Percentiles rank a stretch among this genome's conserved stretches.
Evolutionary conservation across 2,113 vertebrate genomes (phyloP).

Genomic region (Lucifuga dentata): DNA sequence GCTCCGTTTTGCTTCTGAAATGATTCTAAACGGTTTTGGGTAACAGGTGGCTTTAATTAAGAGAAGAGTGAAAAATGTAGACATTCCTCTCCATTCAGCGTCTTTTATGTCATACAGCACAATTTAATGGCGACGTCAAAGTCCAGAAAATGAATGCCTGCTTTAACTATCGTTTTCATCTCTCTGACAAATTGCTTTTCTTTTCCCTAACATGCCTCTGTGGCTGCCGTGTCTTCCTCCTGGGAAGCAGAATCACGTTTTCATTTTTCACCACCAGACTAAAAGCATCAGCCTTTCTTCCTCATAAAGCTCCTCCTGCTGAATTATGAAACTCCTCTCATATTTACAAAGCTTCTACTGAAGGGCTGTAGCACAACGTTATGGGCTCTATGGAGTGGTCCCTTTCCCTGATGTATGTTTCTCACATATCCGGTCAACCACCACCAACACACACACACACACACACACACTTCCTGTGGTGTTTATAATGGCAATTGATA

Average conservation of each 20-base stretch:
- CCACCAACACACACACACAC: too few relatives aligned
- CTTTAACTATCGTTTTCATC: slow-evolving; percentile 68
- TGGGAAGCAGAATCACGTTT: slow-evolving; percentile 6
- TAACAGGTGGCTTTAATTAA: slow-evolving; percentile 63
- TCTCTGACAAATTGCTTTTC: slow-evolving; percentile 69
- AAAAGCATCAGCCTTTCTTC: slow-evolving; percentile 40
- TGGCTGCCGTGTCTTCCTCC: slow-evolving; percentile 30
- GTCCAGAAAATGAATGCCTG: slow-evolving; percentile 70
- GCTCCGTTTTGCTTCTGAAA: slow-evolving; percentile 6
- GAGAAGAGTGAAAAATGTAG: slow-evolving; percentile 68
- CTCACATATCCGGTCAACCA: too few relatives aligned
- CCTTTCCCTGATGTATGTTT: too few relatives aligned
- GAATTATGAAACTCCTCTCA: slow-evolving; percentile 27
- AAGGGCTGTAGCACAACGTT: too few relatives aligned
- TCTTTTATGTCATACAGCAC: slow-evolving; percentile 76
- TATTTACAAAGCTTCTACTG: slow-evolving; percentile 7
- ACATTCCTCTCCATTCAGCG: slow-evolving; percentile 71
- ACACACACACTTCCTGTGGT: too few relatives aligned
- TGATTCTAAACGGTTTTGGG: neutral
- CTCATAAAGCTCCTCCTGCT: slow-evolving; percentile 40
- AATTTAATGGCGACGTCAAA: slow-evolving; percentile 67
- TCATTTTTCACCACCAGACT: slow-evolving; percentile 36
- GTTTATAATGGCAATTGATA: too few relatives aligned
- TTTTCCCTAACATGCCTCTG: slow-evolving; percentile 41
- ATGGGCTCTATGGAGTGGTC: too few relatives aligned